Evolutionary conservation across 2,113 vertebrate genomes (phyloP).

Genomic region (Xerus inauris): DNA sequence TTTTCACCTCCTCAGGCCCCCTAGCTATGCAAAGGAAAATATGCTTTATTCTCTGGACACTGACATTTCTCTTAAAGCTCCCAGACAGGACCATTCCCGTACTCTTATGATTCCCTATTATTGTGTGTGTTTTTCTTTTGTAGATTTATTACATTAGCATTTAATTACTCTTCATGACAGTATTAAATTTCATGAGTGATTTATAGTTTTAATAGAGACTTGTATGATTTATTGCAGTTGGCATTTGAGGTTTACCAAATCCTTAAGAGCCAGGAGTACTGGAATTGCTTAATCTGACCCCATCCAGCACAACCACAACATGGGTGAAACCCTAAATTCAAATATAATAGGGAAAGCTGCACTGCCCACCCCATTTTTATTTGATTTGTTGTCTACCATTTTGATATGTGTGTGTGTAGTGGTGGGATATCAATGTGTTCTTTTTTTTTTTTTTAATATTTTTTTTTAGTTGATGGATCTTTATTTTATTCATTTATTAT

Average conservation of each 20-base stretch:
- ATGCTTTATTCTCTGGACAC: not conserved
- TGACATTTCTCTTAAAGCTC: not conserved
- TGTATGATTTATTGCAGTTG: constrained; percentile 75
- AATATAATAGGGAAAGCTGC: not conserved
- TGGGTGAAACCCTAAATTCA: constrained; percentile 23
- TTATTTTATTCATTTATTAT: too few species aligned
- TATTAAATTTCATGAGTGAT: constrained; percentile 79
- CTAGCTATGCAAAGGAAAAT: not conserved
- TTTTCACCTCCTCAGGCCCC: not conserved
- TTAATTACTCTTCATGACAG: constrained; percentile 75
- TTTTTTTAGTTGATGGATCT: too few species aligned
- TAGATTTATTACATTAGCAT: constrained; percentile 66
- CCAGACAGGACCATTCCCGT: not conserved
- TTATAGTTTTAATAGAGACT: constrained; percentile 79
- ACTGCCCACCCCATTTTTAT: not conserved
- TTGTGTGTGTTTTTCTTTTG: constrained; percentile 27
- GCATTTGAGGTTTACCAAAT: constrained; percentile 72
- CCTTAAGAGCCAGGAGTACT: constrained; percentile 36
- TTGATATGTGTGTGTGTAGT: not conserved
- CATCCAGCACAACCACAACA: not conserved
- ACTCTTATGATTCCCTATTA: not conserved
- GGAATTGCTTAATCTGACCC: constrained; percentile 49
- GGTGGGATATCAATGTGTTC: not conserved
- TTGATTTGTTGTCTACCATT: not conserved
- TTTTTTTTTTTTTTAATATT: too few species aligned